phyloP scores from a whole-genome alignment of 2,888 invertebrate species.

The Watsonalla cultraria region DNA sequence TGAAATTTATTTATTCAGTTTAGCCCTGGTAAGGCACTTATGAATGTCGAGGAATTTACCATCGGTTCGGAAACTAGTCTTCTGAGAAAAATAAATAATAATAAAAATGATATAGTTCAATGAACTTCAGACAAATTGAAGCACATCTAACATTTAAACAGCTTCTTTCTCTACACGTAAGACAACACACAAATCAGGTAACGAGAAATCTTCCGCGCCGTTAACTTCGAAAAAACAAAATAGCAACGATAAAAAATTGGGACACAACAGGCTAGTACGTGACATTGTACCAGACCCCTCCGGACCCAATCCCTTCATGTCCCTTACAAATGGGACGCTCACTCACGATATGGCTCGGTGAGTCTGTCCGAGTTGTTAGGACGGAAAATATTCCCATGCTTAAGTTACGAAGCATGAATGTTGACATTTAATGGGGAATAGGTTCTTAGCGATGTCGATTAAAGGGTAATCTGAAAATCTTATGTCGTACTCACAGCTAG shows the following conservation, averaged over 20 bases:
- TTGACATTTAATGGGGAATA: not conserved
- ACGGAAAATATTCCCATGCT: not conserved
- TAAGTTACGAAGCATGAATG: not conserved
- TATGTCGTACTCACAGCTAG: too few species aligned
- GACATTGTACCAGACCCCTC: constrained; percentile 36
- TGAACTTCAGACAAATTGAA: too few species aligned
- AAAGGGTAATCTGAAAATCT: too few species aligned
- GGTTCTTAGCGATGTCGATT: not conserved
- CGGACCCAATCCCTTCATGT: constrained; percentile 22
- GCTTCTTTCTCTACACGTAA: too few species aligned
- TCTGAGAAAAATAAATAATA: too few species aligned
- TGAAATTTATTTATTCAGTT: too few species aligned
- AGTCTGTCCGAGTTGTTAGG: not conserved
- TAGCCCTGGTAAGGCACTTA: too few species aligned
- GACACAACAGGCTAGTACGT: constrained; percentile 54
- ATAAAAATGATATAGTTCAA: too few species aligned
- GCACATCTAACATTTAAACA: too few species aligned
- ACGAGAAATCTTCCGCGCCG: constrained; percentile 9
- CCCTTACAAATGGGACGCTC: constrained; percentile 38
- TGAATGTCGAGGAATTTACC: too few species aligned
- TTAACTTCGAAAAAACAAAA: constrained; percentile 26
- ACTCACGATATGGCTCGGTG: constrained; percentile 43
- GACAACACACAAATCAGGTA: not conserved
- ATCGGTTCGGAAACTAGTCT: too few species aligned
- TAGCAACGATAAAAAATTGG: constrained; percentile 56